Evolutionary conservation across 2,797 vertebrate species (phyloP).

Genomic region (Aldrovandia affinis): DNA sequence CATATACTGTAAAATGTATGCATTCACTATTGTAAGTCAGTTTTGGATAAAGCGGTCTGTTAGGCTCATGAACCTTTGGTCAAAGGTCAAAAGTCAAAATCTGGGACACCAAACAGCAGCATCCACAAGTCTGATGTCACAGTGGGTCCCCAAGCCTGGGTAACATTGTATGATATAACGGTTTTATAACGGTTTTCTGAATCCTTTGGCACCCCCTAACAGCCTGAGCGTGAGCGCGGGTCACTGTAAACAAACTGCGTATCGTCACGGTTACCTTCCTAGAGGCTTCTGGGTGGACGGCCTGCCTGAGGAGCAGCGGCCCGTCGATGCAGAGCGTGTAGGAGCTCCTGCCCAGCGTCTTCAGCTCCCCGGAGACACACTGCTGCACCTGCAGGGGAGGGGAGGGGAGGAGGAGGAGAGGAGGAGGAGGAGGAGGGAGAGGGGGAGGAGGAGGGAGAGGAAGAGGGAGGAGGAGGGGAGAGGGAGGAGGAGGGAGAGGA

Average conservation of each 20-base stretch:
- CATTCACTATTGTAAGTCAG: too few relatives aligned
- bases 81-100: background rate
- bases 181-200: too few relatives aligned
- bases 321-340: slow-evolving; percentile 89
- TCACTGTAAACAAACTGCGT: background rate
- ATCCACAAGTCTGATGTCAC: too few relatives aligned
- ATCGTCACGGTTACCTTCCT: slow-evolving; percentile 80
- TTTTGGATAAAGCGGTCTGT: too few relatives aligned
- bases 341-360: slow-evolving; percentile 83
- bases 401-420: background rate
- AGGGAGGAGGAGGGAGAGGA: too few relatives aligned
- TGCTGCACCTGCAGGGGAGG: slow-evolving; percentile 81
- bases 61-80: background rate
- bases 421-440: too few relatives aligned
- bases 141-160: background rate
- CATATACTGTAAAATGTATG: too few relatives aligned
- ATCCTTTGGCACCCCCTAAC: background rate
- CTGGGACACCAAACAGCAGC: background rate
- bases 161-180: background rate
- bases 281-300: slow-evolving; percentile 91
- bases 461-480: too few relatives aligned
- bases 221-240: background rate
- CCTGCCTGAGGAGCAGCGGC: slow-evolving; percentile 87
- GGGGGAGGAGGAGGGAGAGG: too few relatives aligned
- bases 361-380: slow-evolving; percentile 85